Conservation (phyloP, 2,113 vertebrate species). For the Dinomys branickii region DNA sequence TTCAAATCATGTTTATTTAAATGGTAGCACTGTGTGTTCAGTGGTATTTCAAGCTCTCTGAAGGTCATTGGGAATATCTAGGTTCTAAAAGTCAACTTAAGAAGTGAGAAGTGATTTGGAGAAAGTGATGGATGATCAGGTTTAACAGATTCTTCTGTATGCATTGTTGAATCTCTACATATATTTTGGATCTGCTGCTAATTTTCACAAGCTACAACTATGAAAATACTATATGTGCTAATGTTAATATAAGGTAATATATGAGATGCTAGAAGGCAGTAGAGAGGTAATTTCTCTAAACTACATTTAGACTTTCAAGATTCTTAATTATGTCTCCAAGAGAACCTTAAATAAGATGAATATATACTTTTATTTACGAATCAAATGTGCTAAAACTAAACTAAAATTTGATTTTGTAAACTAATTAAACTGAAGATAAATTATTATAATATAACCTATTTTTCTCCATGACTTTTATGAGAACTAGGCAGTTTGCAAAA, state of each 20-base stretch:
- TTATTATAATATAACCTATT: neutral
- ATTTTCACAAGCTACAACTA: conserved; percentile 16
- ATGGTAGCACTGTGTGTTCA: neutral
- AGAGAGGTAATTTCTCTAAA: neutral
- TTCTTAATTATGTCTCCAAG: neutral
- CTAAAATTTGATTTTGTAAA: neutral
- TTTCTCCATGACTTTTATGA: neutral
- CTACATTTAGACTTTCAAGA: neutral
- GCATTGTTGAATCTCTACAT: neutral
- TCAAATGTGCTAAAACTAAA: neutral
- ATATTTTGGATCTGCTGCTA: neutral
- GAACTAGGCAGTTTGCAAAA: neutral
- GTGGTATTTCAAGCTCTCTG: neutral
- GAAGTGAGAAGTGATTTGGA: neutral
- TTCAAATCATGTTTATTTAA: neutral
- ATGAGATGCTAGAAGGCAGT: neutral
- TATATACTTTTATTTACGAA: neutral
- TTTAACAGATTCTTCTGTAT: neutral
- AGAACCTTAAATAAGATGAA: neutral
- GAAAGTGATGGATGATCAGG: neutral
- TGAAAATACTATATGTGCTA: neutral
- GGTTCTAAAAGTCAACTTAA: neutral
- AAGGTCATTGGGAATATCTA: neutral
- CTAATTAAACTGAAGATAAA: neutral
- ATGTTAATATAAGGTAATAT: neutral